Conservation (phyloP, 2,888 invertebrate species). For the Drosophila recens region DNA sequence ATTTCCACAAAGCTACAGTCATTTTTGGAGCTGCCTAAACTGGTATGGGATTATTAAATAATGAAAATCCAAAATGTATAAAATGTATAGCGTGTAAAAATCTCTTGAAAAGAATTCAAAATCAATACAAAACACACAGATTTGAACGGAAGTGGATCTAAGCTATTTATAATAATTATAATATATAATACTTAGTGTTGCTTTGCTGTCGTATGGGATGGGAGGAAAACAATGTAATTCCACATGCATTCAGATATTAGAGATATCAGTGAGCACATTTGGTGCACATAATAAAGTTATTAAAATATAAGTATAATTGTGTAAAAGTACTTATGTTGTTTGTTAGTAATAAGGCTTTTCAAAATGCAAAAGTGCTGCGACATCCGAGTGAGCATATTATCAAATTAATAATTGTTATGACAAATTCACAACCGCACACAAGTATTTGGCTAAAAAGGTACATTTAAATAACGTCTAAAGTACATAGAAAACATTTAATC, state of each 20-base stretch:
- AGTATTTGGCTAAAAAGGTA: background rate
- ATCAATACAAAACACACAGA: background rate
- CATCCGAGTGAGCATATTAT: slow-evolving; percentile 11
- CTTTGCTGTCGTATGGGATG: background rate
- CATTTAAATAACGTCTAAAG: background rate
- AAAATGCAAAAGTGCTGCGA: slow-evolving; percentile 29
- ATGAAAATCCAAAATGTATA: background rate
- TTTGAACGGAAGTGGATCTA: background rate
- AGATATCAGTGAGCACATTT: background rate
- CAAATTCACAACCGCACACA: background rate
- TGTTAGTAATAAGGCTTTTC: background rate
- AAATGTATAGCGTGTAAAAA: background rate
- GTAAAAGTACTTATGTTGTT: background rate
- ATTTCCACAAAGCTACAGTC: too few species aligned
- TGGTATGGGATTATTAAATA: background rate
- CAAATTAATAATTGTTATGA: slow-evolving; percentile 10
- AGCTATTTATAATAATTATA: background rate
- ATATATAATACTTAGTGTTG: background rate
- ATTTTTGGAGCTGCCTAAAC: too few species aligned
- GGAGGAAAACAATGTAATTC: background rate
- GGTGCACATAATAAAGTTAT: background rate
- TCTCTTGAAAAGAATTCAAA: background rate
- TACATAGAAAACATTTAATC: background rate
- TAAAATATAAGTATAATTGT: background rate
- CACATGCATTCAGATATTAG: background rate